Percentiles rank a stretch among this genome's conserved stretches.
Evolutionary conservation across 2,797 vertebrate genomes (phyloP).

Genomic region (Tenualosa thibaudeaui): DNA sequence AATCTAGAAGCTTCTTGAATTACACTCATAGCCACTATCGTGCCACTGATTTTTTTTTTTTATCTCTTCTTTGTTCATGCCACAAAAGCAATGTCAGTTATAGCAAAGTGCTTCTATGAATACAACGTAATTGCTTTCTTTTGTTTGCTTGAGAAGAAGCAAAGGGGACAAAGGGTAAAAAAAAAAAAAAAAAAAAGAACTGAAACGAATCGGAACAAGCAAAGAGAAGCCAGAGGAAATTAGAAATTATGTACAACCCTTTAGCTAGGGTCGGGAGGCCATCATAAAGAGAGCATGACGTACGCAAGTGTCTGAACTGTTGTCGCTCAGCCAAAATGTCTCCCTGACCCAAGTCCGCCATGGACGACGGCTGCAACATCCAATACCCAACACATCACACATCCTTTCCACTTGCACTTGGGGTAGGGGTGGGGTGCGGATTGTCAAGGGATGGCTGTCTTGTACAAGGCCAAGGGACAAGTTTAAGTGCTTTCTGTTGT

Average conservation of each 20-base stretch:
- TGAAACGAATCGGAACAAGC: background rate
- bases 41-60: slow-evolving; percentile 18
- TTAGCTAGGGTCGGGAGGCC: slow-evolving; percentile 21
- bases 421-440: slow-evolving; percentile 57
- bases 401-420: slow-evolving; percentile 72
- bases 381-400: slow-evolving; percentile 27
- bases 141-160: background rate
- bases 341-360: slow-evolving; percentile 64
- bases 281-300: slow-evolving; percentile 28
- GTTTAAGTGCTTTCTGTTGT: slow-evolving; percentile 84
- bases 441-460: slow-evolving; percentile 83
- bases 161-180: slow-evolving; percentile 26
- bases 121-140: slow-evolving; percentile 52
- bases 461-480: slow-evolving; percentile 69
- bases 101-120: slow-evolving; percentile 68
- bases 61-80: slow-evolving; percentile 24
- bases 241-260: slow-evolving; percentile 17
- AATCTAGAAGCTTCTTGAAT: slow-evolving; percentile 37
- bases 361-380: slow-evolving; percentile 56
- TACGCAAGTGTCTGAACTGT: slow-evolving; percentile 27
- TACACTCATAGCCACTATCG: slow-evolving; percentile 2
- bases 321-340: slow-evolving; percentile 47
- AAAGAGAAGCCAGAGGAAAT: slow-evolving; percentile 35
- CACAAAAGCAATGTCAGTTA: slow-evolving; percentile 43
- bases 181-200: background rate